phyloP scores from a whole-genome alignment of 23 tunicate species.

The Ciona savignyi region DNA sequence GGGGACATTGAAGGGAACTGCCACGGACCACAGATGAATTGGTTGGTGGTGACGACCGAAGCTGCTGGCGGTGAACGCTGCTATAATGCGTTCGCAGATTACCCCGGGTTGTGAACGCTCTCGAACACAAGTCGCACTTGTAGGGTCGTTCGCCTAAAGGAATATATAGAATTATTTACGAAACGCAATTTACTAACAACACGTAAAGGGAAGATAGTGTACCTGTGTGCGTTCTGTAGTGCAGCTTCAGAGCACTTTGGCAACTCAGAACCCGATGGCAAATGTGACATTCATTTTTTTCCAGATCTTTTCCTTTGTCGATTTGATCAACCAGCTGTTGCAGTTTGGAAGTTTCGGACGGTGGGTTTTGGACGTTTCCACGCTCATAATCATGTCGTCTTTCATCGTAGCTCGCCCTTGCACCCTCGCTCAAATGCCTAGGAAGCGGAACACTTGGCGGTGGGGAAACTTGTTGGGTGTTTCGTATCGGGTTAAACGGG shows the following conservation, averaged over 20 bases:
- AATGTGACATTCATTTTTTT: slow-evolving; percentile 82
- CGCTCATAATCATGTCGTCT: no score
- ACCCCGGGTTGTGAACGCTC: slow-evolving; percentile 94
- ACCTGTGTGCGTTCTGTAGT: slow-evolving; percentile 96
- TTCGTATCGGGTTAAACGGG: not conserved
- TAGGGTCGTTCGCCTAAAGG: slow-evolving; percentile 84
- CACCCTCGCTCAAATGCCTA: not conserved
- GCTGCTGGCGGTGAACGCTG: slow-evolving; percentile 80
- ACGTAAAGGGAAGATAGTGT: no score
- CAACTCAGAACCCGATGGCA: slow-evolving; percentile 85
- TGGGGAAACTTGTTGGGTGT: not conserved
- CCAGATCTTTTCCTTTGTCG: slow-evolving; percentile 58
- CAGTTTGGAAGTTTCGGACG: slow-evolving; percentile 75
- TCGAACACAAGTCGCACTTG: slow-evolving; percentile 91
- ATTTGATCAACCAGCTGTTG: slow-evolving; percentile 81
- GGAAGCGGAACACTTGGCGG: not conserved
- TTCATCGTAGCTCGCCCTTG: not conserved
- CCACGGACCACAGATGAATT: slow-evolving; percentile 7
- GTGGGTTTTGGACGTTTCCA: not conserved
- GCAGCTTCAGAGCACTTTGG: slow-evolving; percentile 90
- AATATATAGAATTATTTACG: no score
- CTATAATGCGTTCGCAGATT: slow-evolving; percentile 92
- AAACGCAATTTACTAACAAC: no score
- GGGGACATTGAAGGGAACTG: slow-evolving; percentile 34
- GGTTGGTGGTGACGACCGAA: slow-evolving; percentile 28